phyloP scores from a whole-genome alignment of 2,113 vertebrate genomes.

The Campylomormyrus tamandua region DNA sequence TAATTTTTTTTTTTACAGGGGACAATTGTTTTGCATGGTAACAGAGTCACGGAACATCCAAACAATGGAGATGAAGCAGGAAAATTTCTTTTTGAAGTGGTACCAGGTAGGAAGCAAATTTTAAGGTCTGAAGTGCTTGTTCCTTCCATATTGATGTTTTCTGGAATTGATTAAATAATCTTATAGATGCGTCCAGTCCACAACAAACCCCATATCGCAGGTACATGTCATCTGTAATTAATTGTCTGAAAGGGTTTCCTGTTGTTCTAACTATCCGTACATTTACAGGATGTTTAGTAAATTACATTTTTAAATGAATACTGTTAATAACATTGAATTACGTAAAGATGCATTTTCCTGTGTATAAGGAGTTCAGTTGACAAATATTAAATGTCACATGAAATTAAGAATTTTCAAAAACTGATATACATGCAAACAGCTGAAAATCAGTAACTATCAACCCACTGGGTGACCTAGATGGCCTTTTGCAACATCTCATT shows the following conservation, averaged over 20 bases:
- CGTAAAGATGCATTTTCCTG: background rate
- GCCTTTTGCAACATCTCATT: background rate
- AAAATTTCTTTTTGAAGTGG: constrained; percentile 93
- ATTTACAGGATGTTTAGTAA: background rate
- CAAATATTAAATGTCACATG: background rate
- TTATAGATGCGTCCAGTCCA: background rate
- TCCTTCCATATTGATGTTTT: background rate
- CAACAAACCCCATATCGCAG: background rate
- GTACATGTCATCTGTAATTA: background rate
- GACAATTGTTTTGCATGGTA: constrained; percentile 83
- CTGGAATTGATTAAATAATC: background rate
- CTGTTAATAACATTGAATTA: background rate
- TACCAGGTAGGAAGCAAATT: constrained; percentile 75
- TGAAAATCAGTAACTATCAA: background rate
- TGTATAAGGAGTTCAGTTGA: background rate
- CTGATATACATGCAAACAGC: background rate
- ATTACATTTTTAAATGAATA: background rate
- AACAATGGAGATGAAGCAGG: constrained; percentile 83
- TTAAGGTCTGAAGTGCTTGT: background rate
- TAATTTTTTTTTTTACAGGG: constrained; percentile 62
- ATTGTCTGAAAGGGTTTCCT: background rate
- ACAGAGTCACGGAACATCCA: constrained; percentile 88
- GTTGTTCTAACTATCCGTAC: background rate
- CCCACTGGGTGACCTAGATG: background rate
- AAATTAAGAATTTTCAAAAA: background rate